Percentiles rank a stretch among this genome's conserved stretches.
phyloP scores from a whole-genome alignment of 30 jellyfish, hydroid and myxozoan genomes.

The Mastigias papua region DNA sequence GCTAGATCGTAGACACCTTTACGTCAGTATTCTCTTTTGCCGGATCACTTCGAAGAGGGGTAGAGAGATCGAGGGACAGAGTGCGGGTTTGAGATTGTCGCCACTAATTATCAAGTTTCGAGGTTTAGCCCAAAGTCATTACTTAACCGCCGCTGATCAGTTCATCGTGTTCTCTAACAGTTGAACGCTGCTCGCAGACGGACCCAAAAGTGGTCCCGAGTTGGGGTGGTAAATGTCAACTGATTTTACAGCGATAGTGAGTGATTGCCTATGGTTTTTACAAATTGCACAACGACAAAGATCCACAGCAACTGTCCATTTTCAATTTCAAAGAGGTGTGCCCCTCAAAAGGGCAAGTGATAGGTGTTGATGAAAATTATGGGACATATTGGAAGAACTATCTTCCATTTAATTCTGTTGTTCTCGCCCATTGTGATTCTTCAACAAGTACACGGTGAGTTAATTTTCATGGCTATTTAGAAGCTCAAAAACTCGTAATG shows the following conservation, averaged over 20 bases:
- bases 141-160: conserved; percentile 61
- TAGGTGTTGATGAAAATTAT: background rate
- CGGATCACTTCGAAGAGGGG: background rate
- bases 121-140: conserved; percentile 20
- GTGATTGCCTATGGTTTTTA: background rate
- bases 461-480: background rate
- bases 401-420: background rate
- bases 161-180: conserved; percentile 42
- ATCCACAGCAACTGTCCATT: background rate
- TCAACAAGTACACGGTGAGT: conserved; percentile 21
- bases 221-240: conserved; percentile 49
- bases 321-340: background rate
- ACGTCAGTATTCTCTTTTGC: too few relatives aligned
- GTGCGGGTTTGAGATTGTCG: conserved; percentile 42
- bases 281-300: background rate
- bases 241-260: background rate
- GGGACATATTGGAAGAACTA: conserved; percentile 10
- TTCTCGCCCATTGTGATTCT: conserved; percentile 3
- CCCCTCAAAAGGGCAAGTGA: background rate
- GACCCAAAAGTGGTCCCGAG: conserved; percentile 17
- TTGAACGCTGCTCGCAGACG: conserved; percentile 78
- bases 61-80: conserved; percentile 2
- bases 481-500: background rate
- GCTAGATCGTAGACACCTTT: background rate
- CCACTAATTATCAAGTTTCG: conserved; percentile 77